Conservation (phyloP, 53 echinoderm and acorn worm genomes). For the Patiria pectinifera region DNA sequence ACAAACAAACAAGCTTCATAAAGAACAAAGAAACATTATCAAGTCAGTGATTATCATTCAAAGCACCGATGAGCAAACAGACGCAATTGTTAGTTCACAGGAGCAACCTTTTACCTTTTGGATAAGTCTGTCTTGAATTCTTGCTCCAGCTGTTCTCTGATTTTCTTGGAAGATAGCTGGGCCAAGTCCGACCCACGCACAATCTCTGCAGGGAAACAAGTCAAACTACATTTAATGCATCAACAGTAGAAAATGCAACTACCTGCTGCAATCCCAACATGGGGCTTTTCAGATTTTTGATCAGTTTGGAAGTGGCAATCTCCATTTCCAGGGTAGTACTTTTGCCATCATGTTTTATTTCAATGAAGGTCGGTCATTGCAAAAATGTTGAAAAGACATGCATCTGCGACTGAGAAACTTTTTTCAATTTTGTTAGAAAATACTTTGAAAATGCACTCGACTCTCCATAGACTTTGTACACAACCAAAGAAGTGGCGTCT, state of each 20-base stretch:
- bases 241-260: neutral
- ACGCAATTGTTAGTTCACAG: neutral
- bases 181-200: slow-evolving; percentile 67
- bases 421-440: too few species aligned
- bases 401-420: too few species aligned
- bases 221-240: neutral
- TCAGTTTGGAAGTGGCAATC: too few species aligned
- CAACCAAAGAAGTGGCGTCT: too few species aligned
- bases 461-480: too few species aligned
- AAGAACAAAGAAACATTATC: neutral
- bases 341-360: too few species aligned
- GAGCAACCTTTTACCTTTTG: slow-evolving; percentile 49
- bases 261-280: too few species aligned
- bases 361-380: too few species aligned
- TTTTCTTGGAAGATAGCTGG: slow-evolving; percentile 71
- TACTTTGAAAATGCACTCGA: too few species aligned
- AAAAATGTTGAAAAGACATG: too few species aligned
- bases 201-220: slow-evolving; percentile 54
- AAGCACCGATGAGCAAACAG: neutral
- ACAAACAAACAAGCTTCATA: neutral
- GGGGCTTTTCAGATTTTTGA: too few species aligned
- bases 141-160: slow-evolving; percentile 63
- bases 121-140: slow-evolving; percentile 70
- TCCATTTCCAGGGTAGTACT: too few species aligned
- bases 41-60: neutral